Evolutionary conservation across 2,888 invertebrate species (phyloP), one percentile per base, ranked within the genome.

Genomic region (Drosophila colorata): DNA sequence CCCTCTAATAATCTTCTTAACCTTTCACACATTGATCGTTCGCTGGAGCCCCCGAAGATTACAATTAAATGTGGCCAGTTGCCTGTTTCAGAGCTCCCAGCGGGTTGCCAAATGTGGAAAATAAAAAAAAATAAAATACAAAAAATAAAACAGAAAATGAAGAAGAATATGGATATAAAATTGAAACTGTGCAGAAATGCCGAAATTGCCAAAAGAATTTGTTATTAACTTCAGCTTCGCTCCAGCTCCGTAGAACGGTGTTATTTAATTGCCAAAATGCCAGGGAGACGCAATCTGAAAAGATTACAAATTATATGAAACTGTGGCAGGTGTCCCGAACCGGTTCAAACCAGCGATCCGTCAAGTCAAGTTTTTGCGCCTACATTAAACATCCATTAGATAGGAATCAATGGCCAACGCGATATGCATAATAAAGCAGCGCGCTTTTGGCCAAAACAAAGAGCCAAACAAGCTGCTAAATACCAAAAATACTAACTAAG

Each of bases 31-130:
- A 56, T 31, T 25, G 51, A 47, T 40, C 40, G 47, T 8, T 64
- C 60, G 43, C 20, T 43, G 28, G 87, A 82, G 63, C 88, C 88
- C 88, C 88, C 53, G 88, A 82, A 82, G 72, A 82, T 79, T 75
- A 88, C 87, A 88, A 82, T 82, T 88, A 82, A 86, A 75, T 79
- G 58, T 61, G 65, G 80, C 80, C 76, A 60, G 38, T 63, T 53
- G 75, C 49, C 65, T 37, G 64, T 49, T 46, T 35, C 49, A 61
- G 56, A 72, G 52, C 59, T 61, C 88, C 5, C 84, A 87, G 89
- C 88, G 66, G 88, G 84, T 64, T 64, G 67, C 68, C 74, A 69
- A 69, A 63, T 63, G 48, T 65, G 60, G 67, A 57, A 63, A 56
- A 44, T 58, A 48, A 43, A 35, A 44, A 64, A 16, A 46, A 48